phyloP scores from a whole-genome alignment of 53 echinoderm and acorn worm genomes.

The Holothuria leucospilota region DNA sequence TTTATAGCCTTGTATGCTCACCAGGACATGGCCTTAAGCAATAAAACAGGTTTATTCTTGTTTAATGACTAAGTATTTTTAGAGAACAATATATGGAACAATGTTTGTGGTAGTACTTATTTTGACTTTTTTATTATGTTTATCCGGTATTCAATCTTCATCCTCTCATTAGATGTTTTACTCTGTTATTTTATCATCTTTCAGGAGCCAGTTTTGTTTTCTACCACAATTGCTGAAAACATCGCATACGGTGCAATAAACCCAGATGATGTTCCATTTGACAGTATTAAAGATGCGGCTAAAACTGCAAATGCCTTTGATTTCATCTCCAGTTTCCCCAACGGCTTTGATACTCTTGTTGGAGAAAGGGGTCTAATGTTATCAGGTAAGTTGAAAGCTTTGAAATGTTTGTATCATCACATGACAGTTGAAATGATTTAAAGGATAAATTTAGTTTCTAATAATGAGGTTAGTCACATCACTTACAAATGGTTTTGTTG shows the following conservation, averaged over 20 bases:
- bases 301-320: slow-evolving; percentile 84
- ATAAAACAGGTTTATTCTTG: too few relatives aligned
- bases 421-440: not conserved
- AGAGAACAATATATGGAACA: too few relatives aligned
- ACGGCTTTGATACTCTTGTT: slow-evolving; percentile 86
- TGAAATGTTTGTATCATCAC: not conserved
- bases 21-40: too few relatives aligned
- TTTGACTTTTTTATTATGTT: too few relatives aligned
- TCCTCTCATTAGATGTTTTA: too few relatives aligned
- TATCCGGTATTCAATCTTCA: too few relatives aligned
- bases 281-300: slow-evolving; percentile 76
- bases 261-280: slow-evolving; percentile 71
- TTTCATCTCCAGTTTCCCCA: slow-evolving; percentile 80
- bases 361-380: slow-evolving; percentile 96
- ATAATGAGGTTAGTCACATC: too few relatives aligned
- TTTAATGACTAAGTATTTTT: too few relatives aligned
- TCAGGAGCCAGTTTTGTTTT: slow-evolving; percentile 88
- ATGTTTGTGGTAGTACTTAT: too few relatives aligned
- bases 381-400: slow-evolving; percentile 60
- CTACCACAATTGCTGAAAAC: slow-evolving; percentile 83
- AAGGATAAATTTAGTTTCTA: too few relatives aligned
- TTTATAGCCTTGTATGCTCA: too few relatives aligned
- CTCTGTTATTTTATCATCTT: not conserved
- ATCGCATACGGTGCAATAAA: slow-evolving; percentile 89
- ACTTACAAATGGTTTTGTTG: too few relatives aligned